phyloP scores from a whole-genome alignment of 2,113 vertebrate species.

The Nibea coibor region DNA sequence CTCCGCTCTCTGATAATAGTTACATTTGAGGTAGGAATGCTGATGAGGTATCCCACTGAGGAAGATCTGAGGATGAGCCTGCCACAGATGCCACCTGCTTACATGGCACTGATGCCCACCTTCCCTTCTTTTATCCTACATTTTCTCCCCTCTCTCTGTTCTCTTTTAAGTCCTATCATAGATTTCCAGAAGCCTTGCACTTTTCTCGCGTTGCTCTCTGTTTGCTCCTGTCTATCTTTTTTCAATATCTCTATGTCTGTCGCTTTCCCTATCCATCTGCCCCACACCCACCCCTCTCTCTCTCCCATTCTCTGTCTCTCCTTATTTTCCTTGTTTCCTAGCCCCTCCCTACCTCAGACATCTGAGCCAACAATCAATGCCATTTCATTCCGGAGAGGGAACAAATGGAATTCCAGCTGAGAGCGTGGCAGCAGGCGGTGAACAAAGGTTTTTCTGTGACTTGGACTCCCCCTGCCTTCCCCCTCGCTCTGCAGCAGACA shows the following conservation, averaged over 20 bases:
- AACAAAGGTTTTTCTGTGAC: slow-evolving; percentile 70
- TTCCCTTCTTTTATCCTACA: slow-evolving; percentile 61
- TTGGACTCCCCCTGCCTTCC: slow-evolving; percentile 15
- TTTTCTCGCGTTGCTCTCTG: slow-evolving; percentile 39
- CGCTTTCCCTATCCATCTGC: slow-evolving; percentile 58
- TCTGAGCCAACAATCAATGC: slow-evolving; percentile 84
- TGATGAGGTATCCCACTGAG: slow-evolving; percentile 75
- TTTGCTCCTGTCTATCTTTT: slow-evolving; percentile 24
- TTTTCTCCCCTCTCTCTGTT: slow-evolving; percentile 50
- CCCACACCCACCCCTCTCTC: slow-evolving; percentile 36
- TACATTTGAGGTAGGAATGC: slow-evolving; percentile 70
- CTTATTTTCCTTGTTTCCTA: slow-evolving; percentile 41
- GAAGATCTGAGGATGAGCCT: slow-evolving; percentile 67
- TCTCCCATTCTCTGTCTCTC: slow-evolving; percentile 7
- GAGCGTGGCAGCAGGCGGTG: slow-evolving; percentile 54
- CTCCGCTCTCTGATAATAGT: slow-evolving; percentile 58
- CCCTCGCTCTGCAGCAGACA: slow-evolving; percentile 38
- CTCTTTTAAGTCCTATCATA: slow-evolving; percentile 70
- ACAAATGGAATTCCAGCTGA: slow-evolving; percentile 82
- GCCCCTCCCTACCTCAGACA: slow-evolving; percentile 58
- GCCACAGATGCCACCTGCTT: slow-evolving; percentile 65
- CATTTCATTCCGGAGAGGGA: slow-evolving; percentile 77
- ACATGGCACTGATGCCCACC: slow-evolving; percentile 53
- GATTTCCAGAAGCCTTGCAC: slow-evolving; percentile 59
- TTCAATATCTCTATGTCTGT: slow-evolving; percentile 30